These are phyloP conservation scores for Drosophila multiciliata DNA, from an alignment of 2,888 invertebrate genomes.

Conservation along the genomic window DNA sequence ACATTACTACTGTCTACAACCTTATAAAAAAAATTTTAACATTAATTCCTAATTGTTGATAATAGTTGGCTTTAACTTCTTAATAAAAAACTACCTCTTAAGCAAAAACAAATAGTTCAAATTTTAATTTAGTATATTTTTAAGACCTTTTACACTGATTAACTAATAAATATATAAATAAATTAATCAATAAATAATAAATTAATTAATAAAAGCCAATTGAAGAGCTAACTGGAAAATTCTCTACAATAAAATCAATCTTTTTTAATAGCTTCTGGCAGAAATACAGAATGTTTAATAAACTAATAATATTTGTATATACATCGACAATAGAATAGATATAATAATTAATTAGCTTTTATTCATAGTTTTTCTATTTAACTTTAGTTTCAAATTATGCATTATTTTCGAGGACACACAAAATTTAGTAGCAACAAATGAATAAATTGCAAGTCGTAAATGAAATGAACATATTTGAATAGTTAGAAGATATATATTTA, in stretches of 20 bases:
- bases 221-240: too few species aligned
- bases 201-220: too few species aligned
- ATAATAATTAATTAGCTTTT: background rate
- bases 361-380: background rate
- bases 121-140: background rate
- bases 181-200: too few species aligned
- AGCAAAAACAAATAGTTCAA: background rate
- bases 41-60: background rate
- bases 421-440: background rate
- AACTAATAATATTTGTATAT: background rate
- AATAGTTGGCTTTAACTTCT: too few species aligned
- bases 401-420: too few species aligned
- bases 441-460: background rate
- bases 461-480: too few species aligned
- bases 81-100: background rate
- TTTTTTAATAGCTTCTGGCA: background rate
- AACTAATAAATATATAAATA: too few species aligned
- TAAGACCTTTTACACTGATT: too few species aligned
- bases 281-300: background rate
- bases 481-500: background rate
- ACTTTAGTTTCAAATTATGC: background rate
- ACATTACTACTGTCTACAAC: too few species aligned
- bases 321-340: background rate
- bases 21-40: background rate
- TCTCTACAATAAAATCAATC: background rate